A percentile compares a stretch with the other conserved stretches of the same genome.
Conservation (phyloP, 1,140 invertebrate genomes). For the Caerostris extrusa region DNA sequence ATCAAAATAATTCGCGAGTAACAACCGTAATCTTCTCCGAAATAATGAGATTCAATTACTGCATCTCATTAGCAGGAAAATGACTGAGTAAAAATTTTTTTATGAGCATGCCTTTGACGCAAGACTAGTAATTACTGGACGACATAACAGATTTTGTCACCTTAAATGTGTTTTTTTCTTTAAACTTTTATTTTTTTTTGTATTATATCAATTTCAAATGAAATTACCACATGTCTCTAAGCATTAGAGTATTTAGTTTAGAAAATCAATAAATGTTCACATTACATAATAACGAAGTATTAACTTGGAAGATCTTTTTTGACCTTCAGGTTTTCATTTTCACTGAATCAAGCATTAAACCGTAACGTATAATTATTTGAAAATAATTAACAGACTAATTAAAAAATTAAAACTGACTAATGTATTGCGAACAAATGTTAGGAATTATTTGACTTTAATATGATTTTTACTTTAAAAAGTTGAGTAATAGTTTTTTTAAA, state of each 20-base stretch:
- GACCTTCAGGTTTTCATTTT: too few relatives aligned
- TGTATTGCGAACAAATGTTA: too few relatives aligned
- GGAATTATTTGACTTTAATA: too few relatives aligned
- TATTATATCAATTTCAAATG: slow-evolving; percentile 3
- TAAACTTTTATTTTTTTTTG: not conserved
- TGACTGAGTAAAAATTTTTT: slow-evolving; percentile 2
- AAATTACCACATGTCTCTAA: not conserved
- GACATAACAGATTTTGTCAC: slow-evolving; percentile 42
- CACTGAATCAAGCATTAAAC: too few relatives aligned
- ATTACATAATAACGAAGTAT: not conserved
- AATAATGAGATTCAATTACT: slow-evolving; percentile 44
- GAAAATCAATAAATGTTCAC: not conserved
- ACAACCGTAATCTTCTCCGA: slow-evolving; percentile 36
- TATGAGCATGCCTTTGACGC: slow-evolving; percentile 25
- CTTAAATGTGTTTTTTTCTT: not conserved
- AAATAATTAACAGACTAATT: too few relatives aligned
- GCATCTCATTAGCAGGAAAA: slow-evolving; percentile 2
- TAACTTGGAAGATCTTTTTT: too few relatives aligned
- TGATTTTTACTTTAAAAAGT: too few relatives aligned
- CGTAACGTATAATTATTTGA: too few relatives aligned
- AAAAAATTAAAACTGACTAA: too few relatives aligned
- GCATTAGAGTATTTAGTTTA: not conserved
- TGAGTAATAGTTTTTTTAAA: too few relatives aligned
- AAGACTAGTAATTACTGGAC: not conserved
- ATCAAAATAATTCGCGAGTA: not conserved